A percentile compares a stretch with the other conserved stretches of the same genome.
Evolutionary conservation across 2,888 invertebrate genomes (phyloP).

Genomic region (Tetramorium bicarinatum): DNA sequence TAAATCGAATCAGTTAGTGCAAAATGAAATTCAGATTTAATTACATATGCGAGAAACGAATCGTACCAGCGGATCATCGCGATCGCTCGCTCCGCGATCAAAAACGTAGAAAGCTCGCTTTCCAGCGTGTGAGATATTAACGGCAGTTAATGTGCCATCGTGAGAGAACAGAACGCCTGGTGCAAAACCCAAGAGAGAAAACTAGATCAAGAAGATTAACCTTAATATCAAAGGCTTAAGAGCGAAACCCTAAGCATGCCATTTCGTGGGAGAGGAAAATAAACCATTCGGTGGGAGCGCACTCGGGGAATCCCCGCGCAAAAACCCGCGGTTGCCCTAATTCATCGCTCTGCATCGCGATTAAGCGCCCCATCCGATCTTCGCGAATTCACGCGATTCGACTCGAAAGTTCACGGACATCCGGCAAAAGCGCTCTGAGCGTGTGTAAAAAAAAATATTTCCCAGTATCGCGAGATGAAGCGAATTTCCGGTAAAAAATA

Average conservation of each 20-base stretch:
- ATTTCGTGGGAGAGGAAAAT: constrained; percentile 47
- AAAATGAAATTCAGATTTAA: constrained; percentile 8
- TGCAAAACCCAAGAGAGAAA: constrained; percentile 58
- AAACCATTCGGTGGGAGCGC: neutral
- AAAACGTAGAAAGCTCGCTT: constrained; percentile 26
- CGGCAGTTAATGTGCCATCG: constrained; percentile 15
- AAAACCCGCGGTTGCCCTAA: constrained; percentile 36
- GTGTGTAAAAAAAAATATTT: neutral
- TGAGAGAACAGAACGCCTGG: constrained; percentile 20
- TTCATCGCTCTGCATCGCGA: constrained; percentile 8
- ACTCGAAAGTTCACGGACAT: neutral
- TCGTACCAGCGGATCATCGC: neutral
- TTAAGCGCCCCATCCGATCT: neutral
- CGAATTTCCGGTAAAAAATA: constrained; percentile 63
- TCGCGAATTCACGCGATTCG: neutral
- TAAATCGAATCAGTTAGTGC: neutral
- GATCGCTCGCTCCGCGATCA: neutral
- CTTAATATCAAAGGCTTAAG: constrained; percentile 78
- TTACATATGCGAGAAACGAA: neutral
- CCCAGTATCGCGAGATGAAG: neutral
- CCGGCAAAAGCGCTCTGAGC: neutral
- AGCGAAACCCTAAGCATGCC: constrained; percentile 77
- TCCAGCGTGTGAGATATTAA: constrained; percentile 26
- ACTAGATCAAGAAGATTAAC: constrained; percentile 78
- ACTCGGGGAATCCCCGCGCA: constrained; percentile 26